A percentile compares a stretch with the other conserved stretches of the same genome.
These are phyloP conservation scores for Diarsia rubi DNA, from an alignment of 2,888 invertebrate genomes.

Conservation along the genomic window DNA sequence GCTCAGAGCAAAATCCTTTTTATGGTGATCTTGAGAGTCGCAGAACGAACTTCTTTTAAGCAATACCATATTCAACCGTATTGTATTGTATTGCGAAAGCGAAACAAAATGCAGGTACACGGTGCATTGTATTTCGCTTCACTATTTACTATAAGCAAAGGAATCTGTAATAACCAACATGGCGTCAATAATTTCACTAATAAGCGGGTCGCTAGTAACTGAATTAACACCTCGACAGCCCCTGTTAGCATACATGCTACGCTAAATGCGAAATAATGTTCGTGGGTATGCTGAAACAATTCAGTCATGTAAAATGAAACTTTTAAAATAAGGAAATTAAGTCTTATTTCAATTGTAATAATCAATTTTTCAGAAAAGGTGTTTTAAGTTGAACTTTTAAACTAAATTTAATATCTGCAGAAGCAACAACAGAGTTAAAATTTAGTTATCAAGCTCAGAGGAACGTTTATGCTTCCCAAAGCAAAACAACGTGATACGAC, in stretches of 20 bases:
- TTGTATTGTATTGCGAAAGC: too few relatives aligned
- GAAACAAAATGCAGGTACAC: too few relatives aligned
- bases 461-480: constrained; percentile 35
- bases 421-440: neutral
- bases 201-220: constrained; percentile 66
- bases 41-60: too few relatives aligned
- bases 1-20: too few relatives aligned
- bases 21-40: too few relatives aligned
- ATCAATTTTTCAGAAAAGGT: constrained; percentile 36
- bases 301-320: constrained; percentile 18
- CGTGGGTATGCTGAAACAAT: constrained; percentile 20
- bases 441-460: constrained; percentile 1
- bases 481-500: constrained; percentile 41
- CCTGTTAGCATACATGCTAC: constrained; percentile 64
- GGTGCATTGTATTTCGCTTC: neutral
- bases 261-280: constrained; percentile 54
- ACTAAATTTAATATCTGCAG: neutral
- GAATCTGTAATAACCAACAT: constrained; percentile 20
- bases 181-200: constrained; percentile 49
- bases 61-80: too few relatives aligned
- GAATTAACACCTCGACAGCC: constrained; percentile 75
- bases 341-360: constrained; percentile 7
- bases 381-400: neutral
- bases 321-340: neutral
- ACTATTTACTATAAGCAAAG: neutral